Evolutionary conservation across 2,888 invertebrate genomes (phyloP).

Genomic region (Latrodectus elegans): DNA sequence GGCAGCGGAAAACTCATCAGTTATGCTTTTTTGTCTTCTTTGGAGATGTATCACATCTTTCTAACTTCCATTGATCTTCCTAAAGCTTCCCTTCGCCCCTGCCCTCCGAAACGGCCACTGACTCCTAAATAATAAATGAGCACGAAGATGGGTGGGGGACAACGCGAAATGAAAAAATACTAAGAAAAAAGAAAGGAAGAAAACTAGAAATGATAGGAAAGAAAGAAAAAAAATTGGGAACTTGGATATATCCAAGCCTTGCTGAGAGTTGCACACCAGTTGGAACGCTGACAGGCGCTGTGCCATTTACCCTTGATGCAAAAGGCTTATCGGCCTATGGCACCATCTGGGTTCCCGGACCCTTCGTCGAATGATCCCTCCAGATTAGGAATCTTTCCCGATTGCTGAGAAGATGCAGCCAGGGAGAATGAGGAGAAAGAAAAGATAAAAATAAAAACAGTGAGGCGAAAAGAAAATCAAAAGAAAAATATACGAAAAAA

Average conservation of each 20-base stretch:
- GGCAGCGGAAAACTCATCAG: conserved; percentile 58
- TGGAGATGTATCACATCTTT: conserved; percentile 42
- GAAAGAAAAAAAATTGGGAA: conserved; percentile 1
- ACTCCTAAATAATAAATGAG: conserved; percentile 67
- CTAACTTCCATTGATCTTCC: conserved; percentile 53
- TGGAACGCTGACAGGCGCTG: conserved; percentile 67
- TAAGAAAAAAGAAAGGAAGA: conserved; percentile 10
- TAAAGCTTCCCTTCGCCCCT: neutral
- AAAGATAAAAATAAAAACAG: conserved; percentile 20
- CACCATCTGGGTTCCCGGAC: conserved; percentile 62
- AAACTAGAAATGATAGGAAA: conserved; percentile 30
- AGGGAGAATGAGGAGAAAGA: conserved; percentile 15
- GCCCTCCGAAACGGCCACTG: conserved; percentile 43
- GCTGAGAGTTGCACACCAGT: conserved; percentile 55
- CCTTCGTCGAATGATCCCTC: conserved; percentile 52
- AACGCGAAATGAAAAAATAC: conserved; percentile 25
- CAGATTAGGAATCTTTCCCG: conserved; percentile 67
- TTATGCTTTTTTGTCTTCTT: conserved; percentile 43
- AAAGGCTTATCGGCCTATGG: conserved; percentile 56
- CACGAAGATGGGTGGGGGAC: conserved; percentile 24
- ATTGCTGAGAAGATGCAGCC: conserved; percentile 47
- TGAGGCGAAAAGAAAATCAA: neutral
- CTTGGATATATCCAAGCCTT: conserved; percentile 52
- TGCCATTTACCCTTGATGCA: conserved; percentile 65
- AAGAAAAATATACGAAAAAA: conserved; percentile 36